These are phyloP conservation scores for Distichodus sexfasciatus DNA, from an alignment of 2,797 vertebrate species.

Conservation along the genomic window DNA sequence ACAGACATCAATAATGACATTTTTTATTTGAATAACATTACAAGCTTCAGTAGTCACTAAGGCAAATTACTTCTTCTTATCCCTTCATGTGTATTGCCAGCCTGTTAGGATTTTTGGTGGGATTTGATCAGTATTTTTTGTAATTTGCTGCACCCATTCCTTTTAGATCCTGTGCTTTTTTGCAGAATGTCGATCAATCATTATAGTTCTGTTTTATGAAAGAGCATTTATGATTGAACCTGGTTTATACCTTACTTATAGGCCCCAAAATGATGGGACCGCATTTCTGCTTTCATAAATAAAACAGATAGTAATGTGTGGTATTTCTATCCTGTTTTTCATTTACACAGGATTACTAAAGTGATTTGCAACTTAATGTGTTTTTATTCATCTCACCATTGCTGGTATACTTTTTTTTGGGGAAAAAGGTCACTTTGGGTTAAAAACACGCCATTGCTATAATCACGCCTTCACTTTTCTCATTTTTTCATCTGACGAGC, in stretches of 20 bases:
- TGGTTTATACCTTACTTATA: not conserved
- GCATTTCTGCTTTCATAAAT: conserved; percentile 13
- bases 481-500: not conserved
- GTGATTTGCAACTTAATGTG: conserved; percentile 2
- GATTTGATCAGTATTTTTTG: no score
- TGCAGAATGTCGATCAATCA: not conserved
- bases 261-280: not conserved
- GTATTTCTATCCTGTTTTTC: not conserved
- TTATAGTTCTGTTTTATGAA: not conserved
- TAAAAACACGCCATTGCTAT: conserved; percentile 5
- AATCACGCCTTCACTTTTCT: conserved; percentile 17
- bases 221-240: not conserved
- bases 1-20: no score
- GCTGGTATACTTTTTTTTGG: not conserved
- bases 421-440: not conserved
- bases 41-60: not conserved
- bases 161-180: no score
- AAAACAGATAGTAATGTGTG: not conserved
- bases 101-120: no score
- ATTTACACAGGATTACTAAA: not conserved
- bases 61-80: no score
- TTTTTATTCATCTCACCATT: not conserved
- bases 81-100: no score
- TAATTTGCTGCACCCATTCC: not conserved
- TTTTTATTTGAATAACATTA: no score